Conservation (phyloP, 2,888 invertebrate genomes). For the Spilosoma lubricipeda region DNA sequence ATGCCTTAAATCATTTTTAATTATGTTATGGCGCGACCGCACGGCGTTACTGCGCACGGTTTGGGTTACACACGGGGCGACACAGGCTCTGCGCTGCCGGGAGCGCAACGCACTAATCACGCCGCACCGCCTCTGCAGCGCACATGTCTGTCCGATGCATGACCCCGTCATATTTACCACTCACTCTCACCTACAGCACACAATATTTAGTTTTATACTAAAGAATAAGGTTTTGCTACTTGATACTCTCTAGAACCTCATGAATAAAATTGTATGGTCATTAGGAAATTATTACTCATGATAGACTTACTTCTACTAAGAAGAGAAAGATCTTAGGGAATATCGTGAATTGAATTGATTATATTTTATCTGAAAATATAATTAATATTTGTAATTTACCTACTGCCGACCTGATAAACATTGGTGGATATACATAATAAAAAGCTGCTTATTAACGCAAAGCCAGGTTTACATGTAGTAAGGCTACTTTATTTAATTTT, state of each 20-base stretch:
- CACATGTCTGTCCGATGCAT: constrained; percentile 62
- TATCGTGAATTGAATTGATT: no score
- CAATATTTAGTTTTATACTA: constrained; percentile 4
- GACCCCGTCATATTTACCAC: constrained; percentile 57
- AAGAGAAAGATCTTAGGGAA: no score
- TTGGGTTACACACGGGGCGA: constrained; percentile 66
- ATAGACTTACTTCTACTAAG: background rate
- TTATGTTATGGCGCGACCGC: constrained; percentile 84
- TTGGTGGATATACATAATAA: background rate
- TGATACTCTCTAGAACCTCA: background rate
- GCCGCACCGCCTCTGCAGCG: constrained; percentile 37
- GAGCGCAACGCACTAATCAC: constrained; percentile 54
- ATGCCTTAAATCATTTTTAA: constrained; percentile 87
- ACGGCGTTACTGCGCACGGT: constrained; percentile 64
- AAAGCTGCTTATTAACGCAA: background rate
- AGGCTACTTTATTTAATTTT: background rate
- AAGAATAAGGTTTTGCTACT: constrained; percentile 23
- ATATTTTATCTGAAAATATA: background rate
- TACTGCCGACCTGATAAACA: background rate
- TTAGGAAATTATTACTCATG: background rate
- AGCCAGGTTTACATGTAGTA: background rate
- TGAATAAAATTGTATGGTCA: background rate
- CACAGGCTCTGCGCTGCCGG: constrained; percentile 59
- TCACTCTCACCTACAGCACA: constrained; percentile 37
- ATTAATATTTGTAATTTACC: background rate